Percentiles rank a stretch among this genome's conserved stretches.
phyloP scores from a whole-genome alignment of 1,140 invertebrate genomes.

The Solen grandis region DNA sequence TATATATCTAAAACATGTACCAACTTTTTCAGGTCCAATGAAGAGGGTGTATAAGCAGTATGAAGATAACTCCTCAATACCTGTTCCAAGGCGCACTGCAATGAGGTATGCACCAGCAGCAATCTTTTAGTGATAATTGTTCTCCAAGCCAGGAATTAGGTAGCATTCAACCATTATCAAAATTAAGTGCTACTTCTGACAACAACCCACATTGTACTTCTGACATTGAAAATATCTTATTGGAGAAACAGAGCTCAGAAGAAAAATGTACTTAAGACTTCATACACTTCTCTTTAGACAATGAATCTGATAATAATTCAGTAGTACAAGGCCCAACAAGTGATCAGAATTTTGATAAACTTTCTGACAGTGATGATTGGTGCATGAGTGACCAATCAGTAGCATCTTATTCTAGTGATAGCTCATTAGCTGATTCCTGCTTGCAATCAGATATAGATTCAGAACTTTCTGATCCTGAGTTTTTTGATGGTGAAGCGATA shows the following conservation, averaged over 20 bases:
- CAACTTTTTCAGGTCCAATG: conserved; percentile 37
- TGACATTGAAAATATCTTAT: no score
- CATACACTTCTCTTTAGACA: no score
- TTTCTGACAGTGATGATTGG: conserved; percentile 12
- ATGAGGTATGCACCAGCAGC: conserved; percentile 18
- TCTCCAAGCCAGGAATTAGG: conserved; percentile 1
- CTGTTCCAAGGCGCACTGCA: conserved; percentile 44
- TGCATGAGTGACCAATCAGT: conserved; percentile 19
- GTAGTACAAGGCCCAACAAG: conserved; percentile 16
- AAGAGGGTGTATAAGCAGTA: conserved; percentile 46
- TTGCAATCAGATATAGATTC: conserved; percentile 16
- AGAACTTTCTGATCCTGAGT: conserved; percentile 14
- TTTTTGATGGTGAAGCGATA: conserved; percentile 10
- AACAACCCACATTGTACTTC: conserved; percentile 8
- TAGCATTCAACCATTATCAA: conserved; percentile 10
- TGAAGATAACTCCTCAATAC: conserved; percentile 27
- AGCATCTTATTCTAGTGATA: conserved; percentile 24
- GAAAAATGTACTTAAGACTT: no score
- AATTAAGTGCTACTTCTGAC: background rate
- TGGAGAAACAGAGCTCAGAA: no score
- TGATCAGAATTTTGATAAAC: conserved; percentile 11
- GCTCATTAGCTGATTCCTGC: conserved; percentile 9
- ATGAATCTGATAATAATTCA: no score
- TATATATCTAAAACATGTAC: background rate
- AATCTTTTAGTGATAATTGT: conserved; percentile 22